These are phyloP conservation scores for Choristoneura fumiferana DNA, from an alignment of 1,140 invertebrate species.

Conservation along the genomic window DNA sequence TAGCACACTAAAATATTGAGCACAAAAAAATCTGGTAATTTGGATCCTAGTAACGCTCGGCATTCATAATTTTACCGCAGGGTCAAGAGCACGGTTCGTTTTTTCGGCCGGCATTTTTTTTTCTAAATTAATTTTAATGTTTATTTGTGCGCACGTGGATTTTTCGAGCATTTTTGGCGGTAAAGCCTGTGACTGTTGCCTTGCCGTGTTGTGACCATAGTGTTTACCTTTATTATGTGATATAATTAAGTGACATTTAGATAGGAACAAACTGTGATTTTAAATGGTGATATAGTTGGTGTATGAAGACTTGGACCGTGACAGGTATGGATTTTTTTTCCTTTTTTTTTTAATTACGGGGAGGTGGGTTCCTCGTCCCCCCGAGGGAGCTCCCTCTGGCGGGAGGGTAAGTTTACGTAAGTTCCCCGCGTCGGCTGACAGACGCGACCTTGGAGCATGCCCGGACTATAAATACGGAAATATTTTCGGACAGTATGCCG, in stretches of 20 bases:
- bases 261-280: constrained; percentile 77
- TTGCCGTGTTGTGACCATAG: constrained; percentile 76
- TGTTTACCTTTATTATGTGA: constrained; percentile 75
- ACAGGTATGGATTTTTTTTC: constrained; percentile 53
- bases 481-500: constrained; percentile 55
- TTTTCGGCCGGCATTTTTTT: constrained; percentile 62
- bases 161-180: constrained; percentile 69
- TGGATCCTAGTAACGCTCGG: constrained; percentile 72
- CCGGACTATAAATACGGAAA: constrained; percentile 73
- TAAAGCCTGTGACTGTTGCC: constrained; percentile 68
- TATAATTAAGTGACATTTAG: constrained; percentile 73
- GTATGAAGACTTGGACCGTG: constrained; percentile 64
- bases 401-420: constrained; percentile 57
- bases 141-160: constrained; percentile 70
- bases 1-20: constrained; percentile 74
- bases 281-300: constrained; percentile 71
- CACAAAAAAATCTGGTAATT: constrained; percentile 73
- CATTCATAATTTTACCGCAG: constrained; percentile 75
- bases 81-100: constrained; percentile 70
- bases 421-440: constrained; percentile 55
- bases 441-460: constrained; percentile 63
- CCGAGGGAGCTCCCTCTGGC: constrained; percentile 23
- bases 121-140: constrained; percentile 48
- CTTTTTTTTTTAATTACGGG: constrained; percentile 48
- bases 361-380: constrained; percentile 33